Percentiles rank a stretch among this genome's conserved stretches.
Evolutionary conservation across 92 coral and sea anemone species (phyloP).

Genomic region (Epizoanthus ramosus): DNA sequence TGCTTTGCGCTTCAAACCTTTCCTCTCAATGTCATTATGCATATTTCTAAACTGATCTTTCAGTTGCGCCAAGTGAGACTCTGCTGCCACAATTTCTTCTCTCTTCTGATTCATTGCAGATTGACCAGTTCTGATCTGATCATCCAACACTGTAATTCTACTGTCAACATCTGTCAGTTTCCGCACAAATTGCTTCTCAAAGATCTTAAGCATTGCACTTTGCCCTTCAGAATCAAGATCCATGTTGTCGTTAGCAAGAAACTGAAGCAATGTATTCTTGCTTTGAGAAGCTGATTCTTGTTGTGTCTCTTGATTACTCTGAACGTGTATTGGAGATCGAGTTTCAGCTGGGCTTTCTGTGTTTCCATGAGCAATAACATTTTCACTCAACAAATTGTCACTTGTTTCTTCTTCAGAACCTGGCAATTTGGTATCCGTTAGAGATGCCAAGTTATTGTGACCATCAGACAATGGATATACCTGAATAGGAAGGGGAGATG

Average conservation of each 20-base stretch:
- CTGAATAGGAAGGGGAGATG: conserved; percentile 27
- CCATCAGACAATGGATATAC: conserved; percentile 26
- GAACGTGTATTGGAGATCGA: not conserved
- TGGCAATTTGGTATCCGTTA: conserved; percentile 9
- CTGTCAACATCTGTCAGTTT: conserved; percentile 31
- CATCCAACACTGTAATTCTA: conserved; percentile 25
- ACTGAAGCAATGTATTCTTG: conserved; percentile 23
- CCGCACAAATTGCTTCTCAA: conserved; percentile 30
- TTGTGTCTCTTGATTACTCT: not conserved
- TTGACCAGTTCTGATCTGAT: conserved; percentile 12
- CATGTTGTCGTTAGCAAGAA: conserved; percentile 26
- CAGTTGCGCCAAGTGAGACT: conserved; percentile 23
- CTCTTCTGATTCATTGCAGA: conserved; percentile 3
- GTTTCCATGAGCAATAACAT: not conserved
- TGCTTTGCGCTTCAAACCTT: conserved; percentile 36
- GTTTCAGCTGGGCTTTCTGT: not conserved
- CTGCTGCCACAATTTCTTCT: conserved; percentile 18
- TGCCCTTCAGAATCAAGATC: conserved; percentile 43
- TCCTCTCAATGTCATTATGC: conserved; percentile 17
- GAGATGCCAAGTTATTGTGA: conserved; percentile 10
- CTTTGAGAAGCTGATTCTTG: not conserved
- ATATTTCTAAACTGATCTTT: conserved; percentile 32
- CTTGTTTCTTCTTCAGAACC: not conserved
- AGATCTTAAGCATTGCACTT: conserved; percentile 45
- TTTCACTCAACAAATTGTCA: not conserved